Conservation (phyloP, 2,113 vertebrate species). For the Myrmophylax atrothorax region DNA sequence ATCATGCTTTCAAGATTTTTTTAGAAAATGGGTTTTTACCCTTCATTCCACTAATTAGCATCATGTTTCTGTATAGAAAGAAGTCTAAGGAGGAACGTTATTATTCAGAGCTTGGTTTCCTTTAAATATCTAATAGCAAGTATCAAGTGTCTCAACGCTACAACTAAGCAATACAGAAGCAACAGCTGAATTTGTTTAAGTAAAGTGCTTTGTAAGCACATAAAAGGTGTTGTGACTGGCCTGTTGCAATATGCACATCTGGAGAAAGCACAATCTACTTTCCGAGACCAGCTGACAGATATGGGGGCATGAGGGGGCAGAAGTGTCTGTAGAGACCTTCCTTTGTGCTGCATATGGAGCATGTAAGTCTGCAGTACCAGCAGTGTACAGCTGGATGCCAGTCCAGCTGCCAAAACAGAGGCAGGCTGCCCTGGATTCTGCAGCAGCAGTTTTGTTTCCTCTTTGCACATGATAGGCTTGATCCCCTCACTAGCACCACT, state of each 20-base stretch:
- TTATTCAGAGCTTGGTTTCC: neutral
- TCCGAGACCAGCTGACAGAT: neutral
- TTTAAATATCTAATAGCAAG: neutral
- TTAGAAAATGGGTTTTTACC: neutral
- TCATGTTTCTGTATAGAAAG: neutral
- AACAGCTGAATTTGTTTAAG: neutral
- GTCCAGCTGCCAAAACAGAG: neutral
- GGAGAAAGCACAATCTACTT: neutral
- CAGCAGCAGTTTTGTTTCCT: neutral
- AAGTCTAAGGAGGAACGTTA: neutral
- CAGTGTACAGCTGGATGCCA: neutral
- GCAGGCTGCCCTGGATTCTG: neutral
- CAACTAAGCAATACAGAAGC: neutral
- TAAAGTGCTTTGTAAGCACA: neutral
- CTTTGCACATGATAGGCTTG: neutral
- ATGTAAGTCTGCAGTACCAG: neutral
- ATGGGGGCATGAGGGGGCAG: rapidly evolving
- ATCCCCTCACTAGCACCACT: neutral
- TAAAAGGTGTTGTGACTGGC: neutral
- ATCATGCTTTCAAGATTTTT: neutral
- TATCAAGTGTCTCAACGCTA: neutral
- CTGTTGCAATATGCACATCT: neutral
- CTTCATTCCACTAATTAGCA: neutral
- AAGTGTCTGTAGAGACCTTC: neutral
- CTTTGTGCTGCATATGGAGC: neutral